Evolutionary conservation across 1,140 invertebrate species (phyloP).

Genomic region (Bombus huntii): DNA sequence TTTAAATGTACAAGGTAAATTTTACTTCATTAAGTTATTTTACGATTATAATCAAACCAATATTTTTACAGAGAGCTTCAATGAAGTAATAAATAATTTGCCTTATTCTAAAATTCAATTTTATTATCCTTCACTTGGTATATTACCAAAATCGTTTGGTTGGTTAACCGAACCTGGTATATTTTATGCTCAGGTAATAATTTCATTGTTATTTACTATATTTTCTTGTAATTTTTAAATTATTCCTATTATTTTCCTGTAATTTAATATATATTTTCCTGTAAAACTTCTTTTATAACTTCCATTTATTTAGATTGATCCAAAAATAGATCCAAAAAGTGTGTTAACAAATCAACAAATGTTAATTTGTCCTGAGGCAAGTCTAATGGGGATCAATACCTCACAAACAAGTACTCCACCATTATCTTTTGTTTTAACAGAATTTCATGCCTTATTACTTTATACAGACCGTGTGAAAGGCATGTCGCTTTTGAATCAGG

Average conservation of each 20-base stretch:
- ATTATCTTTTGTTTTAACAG: slow-evolving; percentile 91
- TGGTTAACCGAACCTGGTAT: slow-evolving; percentile 93
- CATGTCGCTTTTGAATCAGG: slow-evolving; percentile 93
- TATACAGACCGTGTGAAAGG: slow-evolving; percentile 93
- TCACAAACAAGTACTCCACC: slow-evolving; percentile 82
- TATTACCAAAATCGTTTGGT: slow-evolving; percentile 90
- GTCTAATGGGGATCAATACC: slow-evolving; percentile 73
- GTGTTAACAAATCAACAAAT: slow-evolving; percentile 85
- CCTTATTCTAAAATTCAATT: slow-evolving; percentile 92
- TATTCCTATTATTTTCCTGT: too few relatives aligned
- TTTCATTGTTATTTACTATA: slow-evolving; percentile 74
- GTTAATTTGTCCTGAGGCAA: slow-evolving; percentile 84
- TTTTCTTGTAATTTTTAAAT: neutral
- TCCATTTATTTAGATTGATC: slow-evolving; percentile 82
- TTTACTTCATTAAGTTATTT: neutral
- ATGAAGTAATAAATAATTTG: slow-evolving; percentile 89
- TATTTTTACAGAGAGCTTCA: slow-evolving; percentile 84
- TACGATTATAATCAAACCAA: neutral
- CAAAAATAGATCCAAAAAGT: slow-evolving; percentile 83
- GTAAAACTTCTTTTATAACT: slow-evolving; percentile 19
- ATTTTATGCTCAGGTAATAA: slow-evolving; percentile 86
- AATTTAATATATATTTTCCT: slow-evolving; percentile 60
- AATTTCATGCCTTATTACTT: slow-evolving; percentile 94
- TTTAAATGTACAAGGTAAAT: slow-evolving; percentile 87
- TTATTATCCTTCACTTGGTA: slow-evolving; percentile 87